Base-by-base conservation (phyloP, 2,113 vertebrate genomes). In the Phasianus colchicus region DNA sequence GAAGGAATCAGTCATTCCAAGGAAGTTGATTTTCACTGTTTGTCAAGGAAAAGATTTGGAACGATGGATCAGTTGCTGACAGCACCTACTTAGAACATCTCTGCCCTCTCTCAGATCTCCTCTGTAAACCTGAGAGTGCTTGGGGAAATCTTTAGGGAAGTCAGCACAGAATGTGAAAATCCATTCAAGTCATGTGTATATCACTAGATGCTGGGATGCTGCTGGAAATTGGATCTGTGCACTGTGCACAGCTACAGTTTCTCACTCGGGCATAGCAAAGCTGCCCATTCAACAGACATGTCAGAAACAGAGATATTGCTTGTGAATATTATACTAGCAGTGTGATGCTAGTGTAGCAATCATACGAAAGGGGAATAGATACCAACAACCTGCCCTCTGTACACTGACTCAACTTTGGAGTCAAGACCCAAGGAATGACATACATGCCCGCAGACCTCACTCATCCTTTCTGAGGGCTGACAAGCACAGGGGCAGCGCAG, bases 361-460 rank as follows among this genome's bases (percentile, higher is more conserved):
- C 9, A 55, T 38, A 34, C 13, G 83, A 54, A 79, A 91, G 45
- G 27, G 4, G 45, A 25, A 70, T 42, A 80, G 13, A 47, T 11
- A 32, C 9, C 52, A 43, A 64, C 70, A 88, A 3, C 13, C 16
- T 60, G 15, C 9, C 64, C 40, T 9, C 11, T 61, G 29, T 21
- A 1, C 0, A 0, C 5, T 12, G 32, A 54, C 14, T 30, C 24
- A 18, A 0, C 0, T 0, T 2, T 47, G 47, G 19, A 72, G 45
- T 61, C 19, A n/a, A 75, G 58, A 72, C 5, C 32, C 48, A 48
- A 80, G 36, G 47, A 67, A 10, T 14, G 42, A 70, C 2, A 3
- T 55, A 66, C 2, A 3, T 60, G 69, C 52, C 55, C 65, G 57
- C 85, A 95, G 73, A 75, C 16, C 32, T 93, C 34, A 29, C 14